Evolutionary conservation across 2,113 vertebrate species (phyloP).

Genomic region (Mystacornis crossleyi): DNA sequence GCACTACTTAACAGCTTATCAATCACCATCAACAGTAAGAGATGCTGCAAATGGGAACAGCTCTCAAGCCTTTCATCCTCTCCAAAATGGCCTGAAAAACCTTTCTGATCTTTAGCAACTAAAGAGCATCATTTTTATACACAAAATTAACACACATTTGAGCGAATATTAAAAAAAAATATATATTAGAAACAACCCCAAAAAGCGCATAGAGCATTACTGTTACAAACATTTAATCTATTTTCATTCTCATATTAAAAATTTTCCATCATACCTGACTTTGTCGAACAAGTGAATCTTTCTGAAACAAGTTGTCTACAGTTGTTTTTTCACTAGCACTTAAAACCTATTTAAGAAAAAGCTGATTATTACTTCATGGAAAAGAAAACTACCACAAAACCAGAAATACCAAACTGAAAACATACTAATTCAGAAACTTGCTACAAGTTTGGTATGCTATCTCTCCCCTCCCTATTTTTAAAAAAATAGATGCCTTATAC

Average conservation of each 20-base stretch:
- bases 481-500: background rate
- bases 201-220: background rate
- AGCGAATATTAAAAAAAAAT: background rate
- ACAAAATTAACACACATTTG: background rate
- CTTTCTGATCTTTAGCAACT: background rate
- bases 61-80: background rate
- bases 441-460: background rate
- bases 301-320: conserved; percentile 91
- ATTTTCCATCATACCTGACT: conserved; percentile 84
- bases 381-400: background rate
- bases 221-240: background rate
- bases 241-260: background rate
- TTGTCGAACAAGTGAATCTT: conserved; percentile 89
- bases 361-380: background rate
- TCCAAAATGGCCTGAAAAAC: background rate
- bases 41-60: background rate
- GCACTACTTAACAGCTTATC: background rate
- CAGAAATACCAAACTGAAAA: background rate
- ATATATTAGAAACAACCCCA: background rate
- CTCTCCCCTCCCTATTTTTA: background rate
- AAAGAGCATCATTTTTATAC: background rate
- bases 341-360: conserved; percentile 76
- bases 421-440: background rate
- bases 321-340: conserved; percentile 89
- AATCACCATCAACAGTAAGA: background rate